Conservation (phyloP, 2,113 vertebrate genomes). For the Megatriorchis doriae region DNA sequence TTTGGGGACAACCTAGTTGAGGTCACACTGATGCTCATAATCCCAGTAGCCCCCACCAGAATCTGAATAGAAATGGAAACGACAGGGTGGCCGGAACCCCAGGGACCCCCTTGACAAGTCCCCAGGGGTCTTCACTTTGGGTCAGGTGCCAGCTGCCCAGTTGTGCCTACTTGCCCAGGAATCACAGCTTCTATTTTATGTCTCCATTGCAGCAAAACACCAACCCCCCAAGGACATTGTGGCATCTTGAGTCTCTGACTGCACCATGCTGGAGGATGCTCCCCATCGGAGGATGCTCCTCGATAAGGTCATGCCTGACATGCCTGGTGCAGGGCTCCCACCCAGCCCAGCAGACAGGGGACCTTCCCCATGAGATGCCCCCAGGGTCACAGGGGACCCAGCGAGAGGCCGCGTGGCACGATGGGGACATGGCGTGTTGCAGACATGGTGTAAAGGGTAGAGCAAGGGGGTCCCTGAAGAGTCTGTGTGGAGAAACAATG, state of each 20-base stretch:
- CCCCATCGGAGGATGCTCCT: neutral
- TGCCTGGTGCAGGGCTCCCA: accelerated
- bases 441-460: neutral
- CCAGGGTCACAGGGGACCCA: accelerated
- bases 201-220: neutral
- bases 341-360: neutral
- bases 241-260: neutral
- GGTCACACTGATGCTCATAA: neutral
- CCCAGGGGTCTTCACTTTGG: neutral
- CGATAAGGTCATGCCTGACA: accelerated
- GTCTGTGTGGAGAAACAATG: accelerated
- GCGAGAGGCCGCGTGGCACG: accelerated
- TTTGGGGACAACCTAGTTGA: neutral
- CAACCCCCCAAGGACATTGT: neutral
- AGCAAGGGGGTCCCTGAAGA: neutral
- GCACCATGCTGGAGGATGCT: accelerated
- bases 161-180: neutral
- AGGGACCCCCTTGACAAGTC: neutral
- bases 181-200: neutral
- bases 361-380: neutral
- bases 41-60: neutral
- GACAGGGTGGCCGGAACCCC: neutral
- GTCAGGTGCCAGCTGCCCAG: neutral
- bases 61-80: neutral
- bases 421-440: neutral